Evolutionary conservation across 2,797 vertebrate species (phyloP).

Genomic region (Poecilia wingei): DNA sequence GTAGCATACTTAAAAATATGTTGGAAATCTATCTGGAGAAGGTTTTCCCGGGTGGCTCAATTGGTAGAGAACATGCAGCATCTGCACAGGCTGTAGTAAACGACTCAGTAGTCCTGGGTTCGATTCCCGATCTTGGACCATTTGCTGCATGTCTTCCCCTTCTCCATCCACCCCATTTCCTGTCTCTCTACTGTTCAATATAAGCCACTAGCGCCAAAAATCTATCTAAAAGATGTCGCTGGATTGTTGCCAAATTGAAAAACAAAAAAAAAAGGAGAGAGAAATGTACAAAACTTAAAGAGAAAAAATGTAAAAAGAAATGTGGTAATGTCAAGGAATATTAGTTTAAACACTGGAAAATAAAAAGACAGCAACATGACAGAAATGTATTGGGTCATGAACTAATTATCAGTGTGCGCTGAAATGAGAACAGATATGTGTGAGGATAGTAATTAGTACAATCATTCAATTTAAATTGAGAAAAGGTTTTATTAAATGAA

Average conservation of each 20-base stretch:
- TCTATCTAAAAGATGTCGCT: not conserved
- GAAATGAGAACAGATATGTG: conserved; percentile 17
- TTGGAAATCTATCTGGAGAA: not conserved
- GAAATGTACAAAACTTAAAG: not conserved
- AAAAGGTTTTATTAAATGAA: conserved; percentile 5
- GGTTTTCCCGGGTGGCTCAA: too few species aligned
- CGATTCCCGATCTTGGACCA: too few species aligned
- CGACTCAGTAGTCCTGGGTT: too few species aligned
- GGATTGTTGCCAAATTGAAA: not conserved
- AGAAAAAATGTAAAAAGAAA: not conserved
- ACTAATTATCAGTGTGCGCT: conserved; percentile 11
- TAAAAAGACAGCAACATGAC: not conserved
- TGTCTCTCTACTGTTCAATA: too few species aligned
- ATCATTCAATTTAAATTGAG: conserved; percentile 20
- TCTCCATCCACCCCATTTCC: too few species aligned
- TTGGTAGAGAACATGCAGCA: too few species aligned
- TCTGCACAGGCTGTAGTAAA: too few species aligned
- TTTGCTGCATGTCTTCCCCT: too few species aligned
- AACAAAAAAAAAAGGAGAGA: not conserved
- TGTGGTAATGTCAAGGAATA: not conserved
- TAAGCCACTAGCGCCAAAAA: not conserved
- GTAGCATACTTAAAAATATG: not conserved
- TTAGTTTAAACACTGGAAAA: not conserved
- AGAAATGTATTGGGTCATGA: not conserved
- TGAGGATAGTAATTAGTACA: conserved; percentile 18